phyloP scores from a whole-genome alignment of 1,140 invertebrate species.

The Scylla paramamosain region DNA sequence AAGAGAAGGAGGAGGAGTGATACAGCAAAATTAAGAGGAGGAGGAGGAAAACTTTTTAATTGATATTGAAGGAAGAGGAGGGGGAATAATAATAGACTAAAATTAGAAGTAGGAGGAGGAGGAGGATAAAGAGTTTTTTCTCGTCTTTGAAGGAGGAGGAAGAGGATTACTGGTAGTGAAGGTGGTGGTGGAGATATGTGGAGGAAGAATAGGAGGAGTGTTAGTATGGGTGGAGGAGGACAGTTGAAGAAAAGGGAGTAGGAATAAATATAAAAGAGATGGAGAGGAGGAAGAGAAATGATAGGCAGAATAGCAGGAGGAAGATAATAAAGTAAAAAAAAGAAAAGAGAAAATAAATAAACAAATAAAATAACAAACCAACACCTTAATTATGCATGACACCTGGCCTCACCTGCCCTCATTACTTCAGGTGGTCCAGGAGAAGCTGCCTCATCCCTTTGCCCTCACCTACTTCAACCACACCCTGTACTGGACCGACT shows the following conservation, averaged over 20 bases:
- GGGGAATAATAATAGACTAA: background rate
- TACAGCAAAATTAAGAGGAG: background rate
- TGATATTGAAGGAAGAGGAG: background rate
- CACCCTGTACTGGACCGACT: constrained; percentile 97
- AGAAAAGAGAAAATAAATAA: no score
- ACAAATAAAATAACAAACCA: no score
- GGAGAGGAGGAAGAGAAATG: background rate
- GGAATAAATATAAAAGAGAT: background rate
- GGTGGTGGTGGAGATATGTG: background rate
- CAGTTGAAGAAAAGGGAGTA: background rate
- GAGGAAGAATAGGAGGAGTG: background rate
- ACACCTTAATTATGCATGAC: no score
- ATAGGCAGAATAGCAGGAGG: background rate
- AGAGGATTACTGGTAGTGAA: background rate
- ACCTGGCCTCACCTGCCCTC: no score
- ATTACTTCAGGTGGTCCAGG: constrained; percentile 83
- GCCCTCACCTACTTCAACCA: constrained; percentile 87
- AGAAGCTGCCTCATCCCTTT: constrained; percentile 91
- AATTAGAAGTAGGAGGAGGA: background rate
- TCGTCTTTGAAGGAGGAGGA: no score
- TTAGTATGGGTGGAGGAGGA: background rate
- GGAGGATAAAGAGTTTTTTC: background rate
- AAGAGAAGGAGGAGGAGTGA: background rate
- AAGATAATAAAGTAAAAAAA: no score
- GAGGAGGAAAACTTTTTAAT: no score